These are phyloP conservation scores for Heliothis subflexa DNA, from an alignment of 1,140 invertebrate species.

Conservation along the genomic window DNA sequence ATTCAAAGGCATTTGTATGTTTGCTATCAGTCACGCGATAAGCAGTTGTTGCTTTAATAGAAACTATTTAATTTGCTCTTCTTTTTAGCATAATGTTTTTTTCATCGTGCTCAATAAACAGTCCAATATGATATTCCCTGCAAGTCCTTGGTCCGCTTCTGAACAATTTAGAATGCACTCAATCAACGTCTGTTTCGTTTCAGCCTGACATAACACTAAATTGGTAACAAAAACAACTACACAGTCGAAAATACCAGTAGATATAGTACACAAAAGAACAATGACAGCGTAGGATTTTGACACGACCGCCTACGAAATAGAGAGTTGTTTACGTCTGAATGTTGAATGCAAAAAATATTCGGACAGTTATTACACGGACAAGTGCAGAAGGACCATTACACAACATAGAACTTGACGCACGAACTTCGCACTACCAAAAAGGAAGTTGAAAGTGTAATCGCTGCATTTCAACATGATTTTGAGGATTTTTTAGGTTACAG, in stretches of 20 bases:
- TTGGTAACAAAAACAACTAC: constrained; percentile 9
- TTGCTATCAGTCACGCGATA: too few species aligned
- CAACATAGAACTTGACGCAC: too few species aligned
- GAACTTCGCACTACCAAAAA: background rate
- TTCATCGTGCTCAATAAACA: too few species aligned
- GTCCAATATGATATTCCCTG: too few species aligned
- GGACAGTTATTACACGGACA: background rate
- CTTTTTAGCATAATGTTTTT: too few species aligned
- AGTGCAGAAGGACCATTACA: constrained; percentile 16
- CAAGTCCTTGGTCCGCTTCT: too few species aligned
- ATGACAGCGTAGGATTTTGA: constrained; percentile 33
- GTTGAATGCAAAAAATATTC: constrained; percentile 12
- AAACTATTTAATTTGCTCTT: too few species aligned
- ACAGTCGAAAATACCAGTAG: constrained; percentile 1
- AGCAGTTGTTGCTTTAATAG: too few species aligned
- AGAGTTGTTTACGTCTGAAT: constrained; percentile 37
- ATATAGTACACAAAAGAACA: constrained; percentile 28
- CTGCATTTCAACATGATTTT: too few species aligned
- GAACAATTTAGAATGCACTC: background rate
- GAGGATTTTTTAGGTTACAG: too few species aligned
- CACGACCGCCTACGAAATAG: constrained; percentile 27
- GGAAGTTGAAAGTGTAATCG: too few species aligned
- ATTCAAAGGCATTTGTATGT: too few species aligned
- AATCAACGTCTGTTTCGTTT: constrained; percentile 9
- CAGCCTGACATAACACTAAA: constrained; percentile 19